Base-by-base conservation (phyloP, 1,140 invertebrate species). In the Pseudomyrmex sp. region DNA sequence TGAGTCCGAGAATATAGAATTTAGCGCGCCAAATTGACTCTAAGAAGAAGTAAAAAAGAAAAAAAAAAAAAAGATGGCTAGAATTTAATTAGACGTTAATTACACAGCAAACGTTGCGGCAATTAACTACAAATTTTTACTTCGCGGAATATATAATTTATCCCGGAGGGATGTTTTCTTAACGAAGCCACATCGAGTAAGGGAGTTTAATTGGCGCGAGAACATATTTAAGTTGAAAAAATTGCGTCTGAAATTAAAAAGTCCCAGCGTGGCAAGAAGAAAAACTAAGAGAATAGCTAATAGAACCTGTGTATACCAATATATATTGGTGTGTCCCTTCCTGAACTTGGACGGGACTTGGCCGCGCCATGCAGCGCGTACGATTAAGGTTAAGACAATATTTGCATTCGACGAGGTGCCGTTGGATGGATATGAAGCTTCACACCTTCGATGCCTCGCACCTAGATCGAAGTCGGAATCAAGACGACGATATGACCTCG, bases 361-460 rank as follows among this genome's bases (percentile, higher is more conserved):
- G 46, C 35, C 35, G 35, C 35, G 35, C 5, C 5, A 1, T 35
- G 63, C 59, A 58, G 10, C 18, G 44, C 20, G 58, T 54, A 70
- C 79, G 85, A 90, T 91, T 89, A 90, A 91, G 88, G 88, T 89
- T 88, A 90, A 61, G 84, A 84, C 73, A 90, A 91, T 90, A 90
- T 91, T 90, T 91, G 90, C 85, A 82, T 82, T 84, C 61, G 62
- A 20, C 54, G 46, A 66, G 50, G 59, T 50, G 62, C 65, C 20
- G 62, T 72, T 61, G 15, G 46, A 68, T 83, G 58, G 83, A 59
- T 66, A 83, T 7, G 35, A 35, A 65, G 54, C 44, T 58, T 68
- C 50, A 23, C 63, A 26, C 54, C 18, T 54, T 35, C 69, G 62
- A 52, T 65, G 56, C 70, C 23, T 20, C 5, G 13, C 48, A 23